Evolutionary conservation across 2,888 invertebrate genomes (phyloP).

Genomic region (Polylopha cassiicola): DNA sequence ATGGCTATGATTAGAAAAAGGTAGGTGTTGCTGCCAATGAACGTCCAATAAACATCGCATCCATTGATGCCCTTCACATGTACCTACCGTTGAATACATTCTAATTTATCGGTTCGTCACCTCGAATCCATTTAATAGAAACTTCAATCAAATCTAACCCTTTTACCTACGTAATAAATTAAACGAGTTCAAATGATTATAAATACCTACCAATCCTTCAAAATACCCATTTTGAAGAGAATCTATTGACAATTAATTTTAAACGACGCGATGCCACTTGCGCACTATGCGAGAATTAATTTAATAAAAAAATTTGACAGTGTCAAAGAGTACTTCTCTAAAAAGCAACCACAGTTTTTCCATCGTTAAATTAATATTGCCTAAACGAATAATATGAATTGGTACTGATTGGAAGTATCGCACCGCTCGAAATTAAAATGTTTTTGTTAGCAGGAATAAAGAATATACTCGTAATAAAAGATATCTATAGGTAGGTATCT

Average conservation of each 20-base stretch:
- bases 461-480: too few species aligned
- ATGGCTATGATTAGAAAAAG: too few species aligned
- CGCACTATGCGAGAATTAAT: constrained; percentile 39
- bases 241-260: constrained; percentile 30
- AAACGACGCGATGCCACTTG: constrained; percentile 30
- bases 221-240: too few species aligned
- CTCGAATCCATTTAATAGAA: too few species aligned
- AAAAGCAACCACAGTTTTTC: constrained; percentile 33
- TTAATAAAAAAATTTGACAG: constrained; percentile 41
- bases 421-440: too few species aligned
- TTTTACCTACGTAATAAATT: too few species aligned
- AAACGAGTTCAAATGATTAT: too few species aligned
- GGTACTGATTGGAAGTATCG: constrained; percentile 23
- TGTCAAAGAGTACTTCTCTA: constrained; percentile 26
- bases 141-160: too few species aligned
- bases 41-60: neutral
- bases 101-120: constrained; percentile 9
- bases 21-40: too few species aligned
- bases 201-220: too few species aligned
- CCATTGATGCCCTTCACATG: neutral
- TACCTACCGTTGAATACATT: constrained; percentile 2
- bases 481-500: too few species aligned
- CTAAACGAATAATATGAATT: constrained; percentile 25
- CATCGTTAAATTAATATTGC: constrained; percentile 35
- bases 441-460: too few species aligned